phyloP scores from a whole-genome alignment of 2,888 invertebrate species.

The Microctonus aethiopoides region DNA sequence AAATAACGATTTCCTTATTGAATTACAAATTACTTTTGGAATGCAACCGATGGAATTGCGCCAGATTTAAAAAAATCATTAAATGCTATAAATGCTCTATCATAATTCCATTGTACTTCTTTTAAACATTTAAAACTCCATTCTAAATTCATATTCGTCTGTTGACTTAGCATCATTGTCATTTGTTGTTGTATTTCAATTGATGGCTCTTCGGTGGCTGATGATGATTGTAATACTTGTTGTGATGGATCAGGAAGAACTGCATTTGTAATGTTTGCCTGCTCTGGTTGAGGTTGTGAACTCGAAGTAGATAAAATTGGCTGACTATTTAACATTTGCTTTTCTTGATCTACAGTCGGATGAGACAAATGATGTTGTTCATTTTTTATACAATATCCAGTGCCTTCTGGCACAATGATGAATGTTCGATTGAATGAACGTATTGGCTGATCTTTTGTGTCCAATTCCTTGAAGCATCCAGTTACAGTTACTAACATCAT shows the following conservation, averaged over 20 bases:
- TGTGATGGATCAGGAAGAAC: conserved; percentile 27
- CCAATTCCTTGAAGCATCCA: conserved; percentile 84
- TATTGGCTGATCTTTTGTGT: conserved; percentile 68
- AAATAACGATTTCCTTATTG: background rate
- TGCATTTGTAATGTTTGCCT: conserved; percentile 22
- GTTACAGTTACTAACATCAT: conserved; percentile 85
- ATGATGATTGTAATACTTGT: conserved; percentile 30
- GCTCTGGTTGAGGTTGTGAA: background rate
- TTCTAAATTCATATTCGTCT: conserved; percentile 84
- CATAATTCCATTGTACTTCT: conserved; percentile 90
- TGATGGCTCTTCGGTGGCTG: conserved; percentile 42
- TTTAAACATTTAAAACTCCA: conserved; percentile 83
- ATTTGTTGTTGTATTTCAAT: conserved; percentile 74
- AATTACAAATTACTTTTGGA: conserved; percentile 77
- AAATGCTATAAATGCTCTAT: conserved; percentile 82
- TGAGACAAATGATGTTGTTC: conserved; percentile 83
- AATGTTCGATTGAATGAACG: conserved; percentile 83
- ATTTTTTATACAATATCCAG: conserved; percentile 87
- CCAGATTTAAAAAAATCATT: conserved; percentile 82
- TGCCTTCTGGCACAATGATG: conserved; percentile 81
- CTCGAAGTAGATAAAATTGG: background rate
- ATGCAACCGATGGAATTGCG: conserved; percentile 86
- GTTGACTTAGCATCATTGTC: conserved; percentile 77
- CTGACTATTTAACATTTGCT: conserved; percentile 33
- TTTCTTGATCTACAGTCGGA: conserved; percentile 76